Conservation (phyloP, 2,113 vertebrate genomes). For the Larimichthys polyactis region DNA sequence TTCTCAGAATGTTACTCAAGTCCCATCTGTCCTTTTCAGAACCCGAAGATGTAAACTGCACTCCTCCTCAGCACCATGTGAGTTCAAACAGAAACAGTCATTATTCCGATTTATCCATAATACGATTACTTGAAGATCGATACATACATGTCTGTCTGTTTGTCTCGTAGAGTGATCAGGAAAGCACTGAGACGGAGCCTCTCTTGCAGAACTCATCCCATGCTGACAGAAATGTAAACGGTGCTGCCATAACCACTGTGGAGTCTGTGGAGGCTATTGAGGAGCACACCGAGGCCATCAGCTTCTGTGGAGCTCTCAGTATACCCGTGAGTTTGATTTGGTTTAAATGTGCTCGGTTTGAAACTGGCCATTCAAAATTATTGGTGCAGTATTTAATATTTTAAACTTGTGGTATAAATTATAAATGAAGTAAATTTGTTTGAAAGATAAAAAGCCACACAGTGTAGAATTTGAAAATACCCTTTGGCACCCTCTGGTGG, state of each 20-base stretch:
- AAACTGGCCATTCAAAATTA: background rate
- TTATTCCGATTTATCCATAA: background rate
- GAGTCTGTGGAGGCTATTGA: constrained; percentile 48
- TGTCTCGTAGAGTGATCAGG: constrained; percentile 64
- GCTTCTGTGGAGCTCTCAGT: constrained; percentile 90
- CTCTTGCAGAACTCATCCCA: constrained; percentile 61
- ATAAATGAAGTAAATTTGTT: background rate
- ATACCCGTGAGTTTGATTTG: constrained; percentile 89
- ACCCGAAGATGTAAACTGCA: constrained; percentile 94
- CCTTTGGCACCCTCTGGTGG: background rate
- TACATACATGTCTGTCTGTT: background rate
- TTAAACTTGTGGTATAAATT: background rate
- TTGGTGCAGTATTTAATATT: background rate
- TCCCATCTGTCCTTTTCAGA: constrained; percentile 79
- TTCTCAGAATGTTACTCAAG: background rate
- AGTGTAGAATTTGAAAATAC: background rate
- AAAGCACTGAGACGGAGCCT: constrained; percentile 76
- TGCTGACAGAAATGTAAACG: constrained; percentile 55
- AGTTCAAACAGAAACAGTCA: constrained; percentile 66
- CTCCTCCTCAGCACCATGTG: constrained; percentile 89
- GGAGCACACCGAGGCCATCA: constrained; percentile 88
- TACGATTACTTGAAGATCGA: background rate
- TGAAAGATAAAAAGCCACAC: background rate
- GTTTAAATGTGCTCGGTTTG: too few relatives aligned
- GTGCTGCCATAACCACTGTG: constrained; percentile 1